Evolutionary conservation across 2,797 vertebrate genomes (phyloP), one percentile per base, ranked within the genome.

Genomic region (Amphiprion clarkii): DNA sequence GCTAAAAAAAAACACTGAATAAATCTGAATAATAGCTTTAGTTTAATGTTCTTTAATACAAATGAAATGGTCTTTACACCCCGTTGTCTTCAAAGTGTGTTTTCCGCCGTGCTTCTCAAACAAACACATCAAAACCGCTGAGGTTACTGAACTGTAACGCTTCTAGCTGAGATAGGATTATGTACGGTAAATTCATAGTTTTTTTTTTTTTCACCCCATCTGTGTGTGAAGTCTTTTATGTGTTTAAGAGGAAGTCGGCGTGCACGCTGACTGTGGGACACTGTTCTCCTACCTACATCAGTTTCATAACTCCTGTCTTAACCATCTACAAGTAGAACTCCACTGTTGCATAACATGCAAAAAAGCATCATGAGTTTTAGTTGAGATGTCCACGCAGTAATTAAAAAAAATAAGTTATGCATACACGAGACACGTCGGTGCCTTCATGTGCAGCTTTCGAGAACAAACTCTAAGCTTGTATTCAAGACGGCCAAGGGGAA

Each of bases 401-500:
- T 29, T 19, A 10, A 1, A 27, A 19, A 39, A 54, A 3, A 25
- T n/a, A 62, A 56, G 13, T 23, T 29, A 13, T n/a, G 29, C 21
- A 4, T 54, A 31, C 40, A 72, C 70, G 55, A 74, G 60, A 77
- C 19, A 16, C 2, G 59, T 70, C 36, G 40, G 19, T 46, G 42
- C 17, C 9, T 53, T 33, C 17, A 6, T 3, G 25, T 71, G 66
- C 53, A 74, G 46, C 67, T 42, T 40, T 14, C 19, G 66, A 83
- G 67, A 87, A 80, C 76, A 85, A 80, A 79, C 78, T 78, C 55
- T 40, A 0, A 76, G 75, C 53, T 65, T 76, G 71, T 79, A 49
- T 69, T 85, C 49, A 56, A 89, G 81, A 57, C 82, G 60, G 76
- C 82, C 80, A 86, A 92, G 87, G 94, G 94, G 95, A 95, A 95